Percentiles rank a stretch among this genome's conserved stretches.
Conservation (phyloP, 1,140 invertebrate species). For the Episyrphus balteatus region DNA sequence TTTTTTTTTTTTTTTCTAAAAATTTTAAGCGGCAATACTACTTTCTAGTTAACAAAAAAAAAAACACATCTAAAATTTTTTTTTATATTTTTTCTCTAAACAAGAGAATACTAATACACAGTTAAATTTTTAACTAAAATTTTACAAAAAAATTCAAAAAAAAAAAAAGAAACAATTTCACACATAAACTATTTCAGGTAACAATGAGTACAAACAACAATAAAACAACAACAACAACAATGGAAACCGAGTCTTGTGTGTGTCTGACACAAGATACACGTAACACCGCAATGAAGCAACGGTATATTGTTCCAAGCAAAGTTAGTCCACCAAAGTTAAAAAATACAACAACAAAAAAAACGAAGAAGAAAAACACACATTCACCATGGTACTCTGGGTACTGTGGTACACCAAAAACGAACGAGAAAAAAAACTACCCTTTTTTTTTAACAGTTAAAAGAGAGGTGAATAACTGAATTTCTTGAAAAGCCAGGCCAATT, state of each 20-base stretch:
- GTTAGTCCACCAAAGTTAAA: conserved; percentile 1
- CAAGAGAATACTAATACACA: no score
- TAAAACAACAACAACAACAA: conserved; percentile 2
- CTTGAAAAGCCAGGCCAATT: no score
- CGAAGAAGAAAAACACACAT: conserved; percentile 7
- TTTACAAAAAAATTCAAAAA: no score
- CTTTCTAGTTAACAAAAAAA: no score
- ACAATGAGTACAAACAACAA: conserved; percentile 1
- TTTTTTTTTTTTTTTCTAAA: no score
- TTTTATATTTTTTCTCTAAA: no score
- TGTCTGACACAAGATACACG: conserved; percentile 37
- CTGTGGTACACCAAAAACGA: conserved; percentile 13
- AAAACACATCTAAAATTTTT: no score
- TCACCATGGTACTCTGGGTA: neutral
- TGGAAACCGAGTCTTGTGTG: conserved; percentile 6
- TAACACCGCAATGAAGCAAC: conserved; percentile 36
- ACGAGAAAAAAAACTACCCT: neutral
- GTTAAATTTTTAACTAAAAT: no score
- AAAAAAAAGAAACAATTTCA: no score
- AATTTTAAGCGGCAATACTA: no score
- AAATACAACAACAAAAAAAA: neutral
- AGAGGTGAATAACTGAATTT: no score
- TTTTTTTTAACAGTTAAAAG: no score
- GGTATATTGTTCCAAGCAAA: neutral
- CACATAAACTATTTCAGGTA: neutral